phyloP scores from a whole-genome alignment of 2,888 invertebrate species.

The Ormyrus rosae region DNA sequence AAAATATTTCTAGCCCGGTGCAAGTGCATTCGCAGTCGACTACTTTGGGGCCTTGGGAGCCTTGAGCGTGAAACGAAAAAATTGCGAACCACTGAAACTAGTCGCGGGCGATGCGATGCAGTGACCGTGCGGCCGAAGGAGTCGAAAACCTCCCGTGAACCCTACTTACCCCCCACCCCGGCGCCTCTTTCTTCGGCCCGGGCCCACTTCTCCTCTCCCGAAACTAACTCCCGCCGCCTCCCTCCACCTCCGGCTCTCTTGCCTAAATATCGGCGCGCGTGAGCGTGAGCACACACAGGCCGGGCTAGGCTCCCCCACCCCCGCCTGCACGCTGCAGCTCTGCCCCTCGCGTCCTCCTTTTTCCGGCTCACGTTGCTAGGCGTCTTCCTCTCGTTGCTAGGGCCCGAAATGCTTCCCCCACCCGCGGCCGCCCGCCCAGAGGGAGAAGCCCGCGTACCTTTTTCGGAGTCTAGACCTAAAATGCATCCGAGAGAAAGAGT shows the following conservation, averaged over 20 bases:
- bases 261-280: conserved; percentile 19
- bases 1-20: conserved; percentile 35
- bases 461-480: conserved; percentile 71
- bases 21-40: conserved; percentile 16
- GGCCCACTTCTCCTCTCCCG: conserved; percentile 61
- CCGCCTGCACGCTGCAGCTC: conserved; percentile 37
- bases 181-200: conserved; percentile 64
- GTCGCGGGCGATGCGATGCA: conserved; percentile 62
- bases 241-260: background rate
- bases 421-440: conserved; percentile 50
- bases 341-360: conserved; percentile 59
- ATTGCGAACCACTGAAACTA: conserved; percentile 75
- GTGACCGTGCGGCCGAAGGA: conserved; percentile 69
- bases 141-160: conserved; percentile 76
- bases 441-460: conserved; percentile 55
- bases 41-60: background rate
- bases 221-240: conserved; percentile 1
- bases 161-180: conserved; percentile 74
- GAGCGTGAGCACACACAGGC: conserved; percentile 58
- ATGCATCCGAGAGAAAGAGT: conserved; percentile 65
- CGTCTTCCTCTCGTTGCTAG: conserved; percentile 74
- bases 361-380: conserved; percentile 70
- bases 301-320: conserved; percentile 71
- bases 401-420: conserved; percentile 66
- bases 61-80: conserved; percentile 58